Evolutionary conservation across 1,140 invertebrate genomes (phyloP).

Genomic region (Caenorhabditis tropicalis): DNA sequence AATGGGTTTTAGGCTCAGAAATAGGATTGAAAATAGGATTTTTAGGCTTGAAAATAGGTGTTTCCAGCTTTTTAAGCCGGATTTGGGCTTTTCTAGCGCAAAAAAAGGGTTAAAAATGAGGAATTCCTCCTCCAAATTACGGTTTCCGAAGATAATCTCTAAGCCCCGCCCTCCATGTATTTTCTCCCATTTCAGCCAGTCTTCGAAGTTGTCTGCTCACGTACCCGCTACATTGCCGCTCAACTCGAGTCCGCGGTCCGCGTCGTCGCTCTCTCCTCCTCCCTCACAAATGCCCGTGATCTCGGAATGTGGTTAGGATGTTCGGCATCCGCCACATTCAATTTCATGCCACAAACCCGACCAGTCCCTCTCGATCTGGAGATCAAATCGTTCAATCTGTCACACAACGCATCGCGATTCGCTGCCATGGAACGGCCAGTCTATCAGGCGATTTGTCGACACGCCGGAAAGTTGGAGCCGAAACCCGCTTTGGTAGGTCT

Average conservation of each 20-base stretch:
- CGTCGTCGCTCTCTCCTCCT: conserved; percentile 92
- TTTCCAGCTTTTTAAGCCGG: too few relatives aligned
- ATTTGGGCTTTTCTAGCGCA: too few relatives aligned
- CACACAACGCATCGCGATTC: conserved; percentile 91
- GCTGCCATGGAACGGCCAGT: conserved; percentile 96
- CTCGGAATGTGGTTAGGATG: conserved; percentile 96
- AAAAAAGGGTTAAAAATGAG: too few relatives aligned
- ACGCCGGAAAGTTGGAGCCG: conserved; percentile 79
- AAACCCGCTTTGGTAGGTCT: conserved; percentile 85
- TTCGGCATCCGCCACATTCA: conserved; percentile 88
- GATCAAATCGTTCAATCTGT: conserved; percentile 95
- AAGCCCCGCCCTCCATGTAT: too few relatives aligned
- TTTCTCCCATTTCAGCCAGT: conserved; percentile 77
- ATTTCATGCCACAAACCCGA: conserved; percentile 96
- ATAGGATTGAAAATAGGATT: too few relatives aligned
- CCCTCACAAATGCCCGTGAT: conserved; percentile 92
- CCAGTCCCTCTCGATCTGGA: conserved; percentile 93
- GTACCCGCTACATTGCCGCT: conserved; percentile 95
- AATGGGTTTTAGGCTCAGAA: too few relatives aligned
- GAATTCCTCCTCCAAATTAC: too few relatives aligned
- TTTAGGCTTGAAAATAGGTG: too few relatives aligned
- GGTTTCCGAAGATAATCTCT: too few relatives aligned
- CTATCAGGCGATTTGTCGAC: conserved; percentile 80
- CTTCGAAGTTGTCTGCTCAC: conserved; percentile 93
- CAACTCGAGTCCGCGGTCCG: conserved; percentile 89